Evolutionary conservation across 2,888 invertebrate genomes (phyloP), one percentile per base, ranked within the genome.

Genomic region (Rhogogaster chlorosoma): DNA sequence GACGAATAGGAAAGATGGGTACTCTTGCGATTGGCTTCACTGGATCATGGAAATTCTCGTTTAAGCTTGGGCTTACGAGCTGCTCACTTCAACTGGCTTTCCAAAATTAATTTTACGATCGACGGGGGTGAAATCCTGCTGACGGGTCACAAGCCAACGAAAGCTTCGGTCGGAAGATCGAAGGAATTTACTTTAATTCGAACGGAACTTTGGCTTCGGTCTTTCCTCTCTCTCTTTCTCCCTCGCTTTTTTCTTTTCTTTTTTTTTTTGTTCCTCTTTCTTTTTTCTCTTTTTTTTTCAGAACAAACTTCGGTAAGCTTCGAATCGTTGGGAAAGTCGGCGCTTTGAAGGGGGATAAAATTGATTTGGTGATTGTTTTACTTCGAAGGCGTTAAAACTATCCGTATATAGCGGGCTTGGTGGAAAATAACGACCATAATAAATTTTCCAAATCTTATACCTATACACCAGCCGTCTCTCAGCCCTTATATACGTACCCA

Each of bases 61-160:
- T 45, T 83, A 83, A 83, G 83, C 83, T 70, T 45, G 22, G 83
- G 83, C 83, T 83, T 83, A 83, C 83, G 83, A 83, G 67, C 83
- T 83, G 64, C 83, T 70, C 70, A 70, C 83, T 70, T 49, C 83
- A 70, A 83, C 83, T 83, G 83, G 70, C 83, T 83, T 83, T 83
- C 83, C 83, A 83, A 83, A 83, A 83, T 83, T 83, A 83, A 83
- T 83, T 83, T 83, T 83, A 83, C 83, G 83, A 83, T 70, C 83
- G 67, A 49, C 49, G 83, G 83, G 67, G 45, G 70, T 67, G 83
- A 83, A 83, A 83, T 83, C 70, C 83, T 70, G 83, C 83, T 83
- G 83, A 83, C 83, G 83, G 83, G 83, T 83, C 70, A 83, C 83
- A 70, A 83, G 67, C 83, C 83, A 83, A 45, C 83, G 83, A 83